Conservation (phyloP, 2,113 vertebrate species). For the Barbus barbus region DNA sequence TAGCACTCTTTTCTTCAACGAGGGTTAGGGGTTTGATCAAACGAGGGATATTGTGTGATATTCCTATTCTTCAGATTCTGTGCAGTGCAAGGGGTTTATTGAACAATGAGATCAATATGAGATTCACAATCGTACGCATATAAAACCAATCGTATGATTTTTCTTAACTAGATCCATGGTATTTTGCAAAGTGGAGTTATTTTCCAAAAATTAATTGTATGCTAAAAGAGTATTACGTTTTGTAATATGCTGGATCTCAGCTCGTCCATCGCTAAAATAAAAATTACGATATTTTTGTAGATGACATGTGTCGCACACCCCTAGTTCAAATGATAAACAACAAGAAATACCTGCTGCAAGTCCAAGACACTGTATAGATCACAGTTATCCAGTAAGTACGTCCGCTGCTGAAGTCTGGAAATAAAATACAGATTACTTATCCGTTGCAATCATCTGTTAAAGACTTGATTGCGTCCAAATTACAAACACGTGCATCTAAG, state of each 20-base stretch:
- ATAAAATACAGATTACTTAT: slow-evolving; percentile 24
- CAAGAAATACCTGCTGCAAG: slow-evolving; percentile 82
- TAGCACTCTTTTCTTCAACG: background rate
- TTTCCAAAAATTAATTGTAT: no score
- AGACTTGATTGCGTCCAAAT: no score
- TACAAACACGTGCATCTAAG: no score
- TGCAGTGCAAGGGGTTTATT: no score
- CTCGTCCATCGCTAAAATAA: background rate
- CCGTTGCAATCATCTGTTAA: background rate
- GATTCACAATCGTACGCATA: background rate
- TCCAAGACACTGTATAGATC: slow-evolving; percentile 90
- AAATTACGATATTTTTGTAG: no score
- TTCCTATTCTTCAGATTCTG: background rate
- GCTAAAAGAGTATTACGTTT: no score
- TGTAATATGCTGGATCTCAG: no score
- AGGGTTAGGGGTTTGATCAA: background rate
- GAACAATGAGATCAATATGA: no score
- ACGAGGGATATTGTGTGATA: background rate
- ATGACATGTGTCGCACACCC: background rate
- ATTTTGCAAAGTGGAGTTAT: no score
- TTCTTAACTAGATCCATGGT: no score
- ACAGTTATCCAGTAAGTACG: slow-evolving; percentile 85
- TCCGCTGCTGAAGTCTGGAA: slow-evolving; percentile 83
- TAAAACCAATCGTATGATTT: no score
- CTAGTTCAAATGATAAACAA: background rate